A percentile compares a stretch with the other conserved stretches of the same genome.
Evolutionary conservation across 2,113 vertebrate species (phyloP).

Genomic region (Varanus komodoensis): DNA sequence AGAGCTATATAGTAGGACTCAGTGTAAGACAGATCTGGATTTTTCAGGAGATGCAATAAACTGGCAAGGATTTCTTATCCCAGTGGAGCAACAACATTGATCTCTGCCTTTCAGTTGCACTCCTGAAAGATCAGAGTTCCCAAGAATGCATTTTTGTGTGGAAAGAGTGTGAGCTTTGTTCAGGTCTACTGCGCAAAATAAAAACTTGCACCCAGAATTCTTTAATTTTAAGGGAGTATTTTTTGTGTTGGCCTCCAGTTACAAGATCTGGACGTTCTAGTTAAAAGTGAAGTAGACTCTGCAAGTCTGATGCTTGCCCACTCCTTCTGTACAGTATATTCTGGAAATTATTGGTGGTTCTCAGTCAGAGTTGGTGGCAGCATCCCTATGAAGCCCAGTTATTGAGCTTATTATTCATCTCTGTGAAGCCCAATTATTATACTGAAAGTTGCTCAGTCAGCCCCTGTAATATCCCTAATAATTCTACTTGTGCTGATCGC

Average conservation of each 20-base stretch:
- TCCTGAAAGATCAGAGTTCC: not conserved
- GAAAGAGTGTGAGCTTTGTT: no score
- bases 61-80: not conserved
- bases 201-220: no score
- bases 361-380: not conserved
- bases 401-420: not conserved
- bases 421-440: not conserved
- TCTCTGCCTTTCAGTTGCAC: not conserved
- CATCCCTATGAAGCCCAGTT: not conserved
- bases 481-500: no score
- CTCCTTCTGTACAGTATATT: no score
- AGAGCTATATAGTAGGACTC: not conserved
- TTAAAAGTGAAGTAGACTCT: no score
- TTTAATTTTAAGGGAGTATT: no score
- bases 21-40: not conserved
- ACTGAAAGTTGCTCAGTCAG: not conserved
- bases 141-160: not conserved
- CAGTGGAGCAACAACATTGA: not conserved
- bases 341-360: no score
- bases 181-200: no score
- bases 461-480: no score
- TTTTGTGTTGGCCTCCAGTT: no score
- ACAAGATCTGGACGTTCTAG: no score
- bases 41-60: not conserved
- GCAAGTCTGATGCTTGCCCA: no score